Base-by-base conservation (phyloP, 2,113 vertebrate species). In the Thamnophis sirtalis region DNA sequence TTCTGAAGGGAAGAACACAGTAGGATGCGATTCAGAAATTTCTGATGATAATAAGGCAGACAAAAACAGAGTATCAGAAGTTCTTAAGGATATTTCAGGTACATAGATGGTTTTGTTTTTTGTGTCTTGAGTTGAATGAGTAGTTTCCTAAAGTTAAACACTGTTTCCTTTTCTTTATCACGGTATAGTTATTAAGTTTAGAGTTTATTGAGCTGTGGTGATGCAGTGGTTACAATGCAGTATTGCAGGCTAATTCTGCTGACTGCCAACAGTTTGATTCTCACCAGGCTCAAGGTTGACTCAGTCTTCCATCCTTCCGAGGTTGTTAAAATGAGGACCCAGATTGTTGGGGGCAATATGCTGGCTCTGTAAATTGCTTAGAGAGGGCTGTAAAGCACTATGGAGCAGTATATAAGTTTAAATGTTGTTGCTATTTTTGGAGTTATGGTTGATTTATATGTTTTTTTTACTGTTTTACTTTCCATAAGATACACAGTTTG, bases 31-130 rank as follows among this genome's bases (percentile, higher is more conserved):
- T 95, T 96, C 97, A 96, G 97, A 98, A 96, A 96, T 91, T 93
- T 95, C 94, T 95, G 97, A 96, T 96, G 96, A 97, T 97, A 97
- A 96, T 95, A 95, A 96, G 97, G 91, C 96, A 97, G 97, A 98
- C 96, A 97, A 97, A 97, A 98, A 97, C 95, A 96, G 97, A 97
- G 96, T 97, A 96, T 93, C 97, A 95, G 97, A 97, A 96, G 96
- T 96, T 96, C 96, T 97, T 93, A 97, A 97, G 96, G 96, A 98
- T 94, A 95, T 97, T 95, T 97, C 98, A 99, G 99, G 99, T 99
- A 98, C 97, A 97, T 94, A 97, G 96, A 86, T 96, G 89, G 63
- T 68, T 68, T 68, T 96, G 58, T 26, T 96, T 96, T 96, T 7
- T 9, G 38, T 97, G 96, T 96, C 94, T 98, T 97, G 96, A 96